phyloP scores from a whole-genome alignment of 2,888 invertebrate genomes.

The Lucinisca nassula region DNA sequence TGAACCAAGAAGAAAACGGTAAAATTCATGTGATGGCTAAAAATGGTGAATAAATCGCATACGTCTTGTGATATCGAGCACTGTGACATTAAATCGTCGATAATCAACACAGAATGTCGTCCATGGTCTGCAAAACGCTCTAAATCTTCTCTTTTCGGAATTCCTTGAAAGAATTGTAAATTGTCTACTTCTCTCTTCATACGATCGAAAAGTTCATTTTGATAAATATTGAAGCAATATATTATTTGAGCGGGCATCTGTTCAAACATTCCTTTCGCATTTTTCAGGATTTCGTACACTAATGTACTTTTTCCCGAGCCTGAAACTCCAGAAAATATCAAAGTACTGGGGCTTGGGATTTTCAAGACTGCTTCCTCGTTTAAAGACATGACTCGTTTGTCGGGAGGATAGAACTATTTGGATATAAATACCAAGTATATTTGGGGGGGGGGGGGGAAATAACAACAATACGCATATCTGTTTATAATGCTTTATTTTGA shows the following conservation, averaged over 20 bases:
- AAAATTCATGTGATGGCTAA: slow-evolving; percentile 42
- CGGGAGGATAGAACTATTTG: background rate
- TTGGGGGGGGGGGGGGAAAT: too few relatives aligned
- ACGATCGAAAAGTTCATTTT: background rate
- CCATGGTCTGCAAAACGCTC: background rate
- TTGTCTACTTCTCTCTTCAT: background rate
- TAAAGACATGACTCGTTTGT: background rate
- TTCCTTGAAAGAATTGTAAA: slow-evolving; percentile 1
- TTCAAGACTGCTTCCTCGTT: slow-evolving; percentile 18
- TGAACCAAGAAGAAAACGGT: slow-evolving; percentile 21
- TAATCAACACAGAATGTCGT: slow-evolving; percentile 26
- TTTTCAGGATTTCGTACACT: background rate
- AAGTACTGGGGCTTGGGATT: background rate
- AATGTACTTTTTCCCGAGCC: background rate
- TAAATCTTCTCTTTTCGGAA: background rate
- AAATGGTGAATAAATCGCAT: slow-evolving; percentile 38
- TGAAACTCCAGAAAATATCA: background rate
- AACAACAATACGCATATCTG: too few relatives aligned
- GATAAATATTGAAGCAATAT: background rate
- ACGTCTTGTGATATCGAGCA: slow-evolving; percentile 10
- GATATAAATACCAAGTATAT: background rate
- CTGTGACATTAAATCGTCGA: slow-evolving; percentile 50
- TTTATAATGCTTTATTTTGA: too few relatives aligned
- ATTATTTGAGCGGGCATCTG: background rate
- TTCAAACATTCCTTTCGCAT: background rate